Conservation (phyloP, 2,113 vertebrate genomes). For the Tyto alba region DNA sequence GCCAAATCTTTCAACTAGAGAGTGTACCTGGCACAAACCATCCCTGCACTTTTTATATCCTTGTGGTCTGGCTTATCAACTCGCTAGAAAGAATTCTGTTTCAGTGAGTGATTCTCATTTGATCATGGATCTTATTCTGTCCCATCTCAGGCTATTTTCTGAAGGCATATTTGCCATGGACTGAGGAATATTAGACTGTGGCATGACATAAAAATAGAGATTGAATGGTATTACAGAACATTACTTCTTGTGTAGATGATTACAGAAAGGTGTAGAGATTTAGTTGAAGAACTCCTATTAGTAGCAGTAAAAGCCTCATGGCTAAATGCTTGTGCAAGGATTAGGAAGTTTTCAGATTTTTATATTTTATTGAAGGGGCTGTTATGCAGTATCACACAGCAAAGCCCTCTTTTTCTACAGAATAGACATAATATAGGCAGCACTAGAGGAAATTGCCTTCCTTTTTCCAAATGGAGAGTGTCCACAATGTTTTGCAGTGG, state of each 20-base stretch:
- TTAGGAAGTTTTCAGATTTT: constrained; percentile 37
- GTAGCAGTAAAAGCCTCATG: constrained; percentile 37
- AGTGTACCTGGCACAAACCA: background rate
- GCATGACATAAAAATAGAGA: constrained; percentile 42
- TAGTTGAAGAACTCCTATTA: constrained; percentile 32
- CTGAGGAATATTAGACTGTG: constrained; percentile 37
- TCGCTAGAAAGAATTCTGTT: background rate
- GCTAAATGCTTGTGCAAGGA: constrained; percentile 27
- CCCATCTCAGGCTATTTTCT: constrained; percentile 44
- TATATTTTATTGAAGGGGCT: background rate
- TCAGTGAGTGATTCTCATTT: constrained; percentile 29
- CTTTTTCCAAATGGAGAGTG: background rate
- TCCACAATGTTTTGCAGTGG: background rate
- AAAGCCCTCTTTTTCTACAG: background rate
- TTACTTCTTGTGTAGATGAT: constrained; percentile 41
- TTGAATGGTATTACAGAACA: constrained; percentile 60
- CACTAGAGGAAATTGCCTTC: background rate
- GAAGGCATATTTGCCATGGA: constrained; percentile 42
- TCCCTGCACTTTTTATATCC: constrained; percentile 12
- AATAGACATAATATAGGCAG: background rate
- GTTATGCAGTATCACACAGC: background rate
- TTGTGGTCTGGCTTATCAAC: background rate
- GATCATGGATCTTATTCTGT: constrained; percentile 36
- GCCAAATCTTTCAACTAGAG: background rate
- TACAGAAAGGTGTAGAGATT: constrained; percentile 30